Percentiles rank a stretch among this genome's conserved stretches.
phyloP scores from a whole-genome alignment of 2,113 vertebrate genomes.

The Austrofundulus limnaeus region DNA sequence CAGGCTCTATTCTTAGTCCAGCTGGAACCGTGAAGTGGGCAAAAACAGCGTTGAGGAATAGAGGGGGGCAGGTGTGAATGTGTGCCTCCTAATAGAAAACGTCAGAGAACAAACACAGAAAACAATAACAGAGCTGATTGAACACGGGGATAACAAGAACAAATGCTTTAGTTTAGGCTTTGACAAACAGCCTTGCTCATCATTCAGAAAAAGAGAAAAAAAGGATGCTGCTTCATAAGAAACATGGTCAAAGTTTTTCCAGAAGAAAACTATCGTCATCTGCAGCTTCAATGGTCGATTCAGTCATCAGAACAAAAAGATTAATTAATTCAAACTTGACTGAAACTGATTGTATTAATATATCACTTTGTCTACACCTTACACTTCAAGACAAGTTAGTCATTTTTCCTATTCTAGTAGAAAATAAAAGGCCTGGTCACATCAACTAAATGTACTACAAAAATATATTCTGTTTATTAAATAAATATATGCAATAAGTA shows the following conservation, averaged over 20 bases:
- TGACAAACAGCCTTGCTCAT: not conserved
- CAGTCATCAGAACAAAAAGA: not conserved
- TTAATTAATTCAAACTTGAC: too few relatives aligned
- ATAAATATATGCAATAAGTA: too few relatives aligned
- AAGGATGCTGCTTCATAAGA: not conserved
- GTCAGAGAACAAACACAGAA: constrained; percentile 3
- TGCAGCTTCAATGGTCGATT: not conserved
- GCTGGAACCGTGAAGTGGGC: constrained; percentile 23
- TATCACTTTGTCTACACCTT: not conserved
- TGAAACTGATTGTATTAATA: not conserved
- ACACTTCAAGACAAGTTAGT: not conserved
- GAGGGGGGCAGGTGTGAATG: constrained; percentile 52
- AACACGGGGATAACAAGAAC: not conserved
- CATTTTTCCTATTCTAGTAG: too few relatives aligned
- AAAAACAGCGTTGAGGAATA: constrained; percentile 38
- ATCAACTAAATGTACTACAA: too few relatives aligned
- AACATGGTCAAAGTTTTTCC: not conserved
- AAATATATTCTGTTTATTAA: too few relatives aligned
- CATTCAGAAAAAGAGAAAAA: not conserved
- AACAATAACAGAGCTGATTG: constrained; percentile 6
- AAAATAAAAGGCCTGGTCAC: too few relatives aligned
- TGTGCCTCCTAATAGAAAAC: constrained; percentile 30
- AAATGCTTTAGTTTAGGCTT: not conserved
- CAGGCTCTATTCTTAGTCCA: constrained; percentile 40
- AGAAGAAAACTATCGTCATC: not conserved